Conservation (phyloP, 2,113 vertebrate species). For the Odontesthes bonariensis region DNA sequence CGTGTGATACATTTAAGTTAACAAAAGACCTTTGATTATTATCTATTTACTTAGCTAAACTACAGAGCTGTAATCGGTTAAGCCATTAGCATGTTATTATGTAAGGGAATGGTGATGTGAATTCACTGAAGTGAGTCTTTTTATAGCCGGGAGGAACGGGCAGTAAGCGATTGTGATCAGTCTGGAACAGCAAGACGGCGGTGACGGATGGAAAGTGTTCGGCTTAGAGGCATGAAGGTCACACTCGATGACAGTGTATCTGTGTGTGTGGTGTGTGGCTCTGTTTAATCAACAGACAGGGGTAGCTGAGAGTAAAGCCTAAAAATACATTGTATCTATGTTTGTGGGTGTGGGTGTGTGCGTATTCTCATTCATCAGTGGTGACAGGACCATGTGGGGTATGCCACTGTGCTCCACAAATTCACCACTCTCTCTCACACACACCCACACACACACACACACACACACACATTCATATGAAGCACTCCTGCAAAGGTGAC, state of each 20-base stretch:
- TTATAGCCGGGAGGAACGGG: conserved; percentile 43
- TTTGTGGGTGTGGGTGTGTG: conserved; percentile 13
- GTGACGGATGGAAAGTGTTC: conserved; percentile 76
- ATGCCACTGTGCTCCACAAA: conserved; percentile 63
- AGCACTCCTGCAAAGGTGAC: conserved; percentile 75
- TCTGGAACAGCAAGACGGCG: conserved; percentile 64
- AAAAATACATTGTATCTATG: conserved; percentile 58
- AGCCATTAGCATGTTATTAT: conserved; percentile 61
- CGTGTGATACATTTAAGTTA: neutral
- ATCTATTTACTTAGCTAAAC: conserved; percentile 19
- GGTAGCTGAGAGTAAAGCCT: conserved; percentile 55
- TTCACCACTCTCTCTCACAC: conserved; percentile 55
- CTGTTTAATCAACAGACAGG: conserved; percentile 74
- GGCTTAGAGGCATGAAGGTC: conserved; percentile 77
- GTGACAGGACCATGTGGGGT: conserved; percentile 73
- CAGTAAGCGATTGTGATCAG: conserved; percentile 77
- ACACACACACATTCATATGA: conserved; percentile 33
- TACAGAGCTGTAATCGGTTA: conserved; percentile 24
- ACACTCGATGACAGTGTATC: conserved; percentile 65
- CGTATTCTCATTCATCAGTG: conserved; percentile 65
- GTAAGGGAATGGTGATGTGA: conserved; percentile 44
- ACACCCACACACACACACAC: conserved; percentile 29
- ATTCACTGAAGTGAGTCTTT: conserved; percentile 45
- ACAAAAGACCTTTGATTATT: conserved; percentile 9
- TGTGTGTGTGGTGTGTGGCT: conserved; percentile 34